Conservation (phyloP, 2,888 invertebrate species). For the Macrosoma leucophasiata region DNA sequence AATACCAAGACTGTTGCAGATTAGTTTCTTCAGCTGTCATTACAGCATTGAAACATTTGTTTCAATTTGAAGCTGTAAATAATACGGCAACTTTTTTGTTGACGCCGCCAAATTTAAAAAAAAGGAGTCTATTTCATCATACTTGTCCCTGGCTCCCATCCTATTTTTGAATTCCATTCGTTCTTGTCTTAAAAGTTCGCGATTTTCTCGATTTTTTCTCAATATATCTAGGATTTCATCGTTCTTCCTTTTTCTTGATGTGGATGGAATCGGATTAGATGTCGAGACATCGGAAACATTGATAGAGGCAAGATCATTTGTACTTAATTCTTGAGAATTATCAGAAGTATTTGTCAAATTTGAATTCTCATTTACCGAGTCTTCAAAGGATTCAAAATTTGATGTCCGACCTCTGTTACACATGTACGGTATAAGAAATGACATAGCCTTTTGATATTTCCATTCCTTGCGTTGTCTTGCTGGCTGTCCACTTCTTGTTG, state of each 20-base stretch:
- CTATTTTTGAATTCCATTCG: conserved; percentile 21
- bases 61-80: conserved; percentile 25
- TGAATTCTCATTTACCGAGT: conserved; percentile 16
- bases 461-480: conserved; percentile 22
- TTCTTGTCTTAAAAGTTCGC: conserved; percentile 20
- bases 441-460: conserved; percentile 23
- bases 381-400: neutral
- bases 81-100: conserved; percentile 20
- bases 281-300: conserved; percentile 17
- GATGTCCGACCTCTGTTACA: conserved; percentile 21
- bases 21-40: conserved; percentile 17
- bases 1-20: conserved; percentile 16
- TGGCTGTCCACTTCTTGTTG: conserved; percentile 20
- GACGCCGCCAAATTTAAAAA: conserved; percentile 17
- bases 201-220: conserved; percentile 21
- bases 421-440: conserved; percentile 24
- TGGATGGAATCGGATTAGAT: conserved; percentile 17
- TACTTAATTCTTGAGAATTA: conserved; percentile 18
- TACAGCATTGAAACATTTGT: conserved; percentile 21
- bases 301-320: conserved; percentile 19
- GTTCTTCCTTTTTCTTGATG: conserved; percentile 23
- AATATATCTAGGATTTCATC: conserved; percentile 23
- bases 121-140: conserved; percentile 18
- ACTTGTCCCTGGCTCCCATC: conserved; percentile 4
- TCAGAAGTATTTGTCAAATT: conserved; percentile 19